Conservation (phyloP, 2,113 vertebrate genomes). For the Zosterops lateralis region DNA sequence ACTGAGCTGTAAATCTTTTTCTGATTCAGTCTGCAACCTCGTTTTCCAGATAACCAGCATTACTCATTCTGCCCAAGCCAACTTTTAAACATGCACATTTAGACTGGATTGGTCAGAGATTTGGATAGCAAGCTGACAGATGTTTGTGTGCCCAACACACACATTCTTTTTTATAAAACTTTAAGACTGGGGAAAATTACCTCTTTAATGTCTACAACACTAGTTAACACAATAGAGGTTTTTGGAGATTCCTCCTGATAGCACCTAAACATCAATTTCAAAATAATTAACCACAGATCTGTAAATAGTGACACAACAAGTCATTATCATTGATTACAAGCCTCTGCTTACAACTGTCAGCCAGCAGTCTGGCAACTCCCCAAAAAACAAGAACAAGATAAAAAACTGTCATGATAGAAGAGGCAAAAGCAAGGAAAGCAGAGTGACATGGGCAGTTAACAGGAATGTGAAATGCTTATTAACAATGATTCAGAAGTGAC, state of each 20-base stretch:
- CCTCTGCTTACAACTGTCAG: not conserved
- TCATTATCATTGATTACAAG: not conserved
- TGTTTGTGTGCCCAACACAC: not conserved
- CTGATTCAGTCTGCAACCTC: not conserved
- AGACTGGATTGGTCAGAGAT: not conserved
- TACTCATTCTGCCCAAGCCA: not conserved
- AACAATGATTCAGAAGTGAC: conserved; percentile 36
- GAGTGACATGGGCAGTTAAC: not conserved
- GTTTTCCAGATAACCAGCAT: not conserved
- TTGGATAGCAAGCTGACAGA: not conserved
- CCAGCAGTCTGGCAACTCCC: not conserved
- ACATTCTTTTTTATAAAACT: not conserved
- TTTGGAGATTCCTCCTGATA: not conserved
- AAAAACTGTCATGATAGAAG: not conserved
- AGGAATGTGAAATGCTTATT: conserved; percentile 32
- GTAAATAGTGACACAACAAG: not conserved
- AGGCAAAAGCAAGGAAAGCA: conserved; percentile 48
- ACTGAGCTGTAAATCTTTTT: not conserved
- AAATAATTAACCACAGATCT: not conserved
- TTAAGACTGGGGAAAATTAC: not conserved
- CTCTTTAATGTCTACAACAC: not conserved
- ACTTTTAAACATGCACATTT: not conserved
- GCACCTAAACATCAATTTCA: not conserved
- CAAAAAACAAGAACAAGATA: not conserved
- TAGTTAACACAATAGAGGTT: not conserved